phyloP scores from a whole-genome alignment of 2,113 vertebrate genomes.

The Cheilinus undulatus region DNA sequence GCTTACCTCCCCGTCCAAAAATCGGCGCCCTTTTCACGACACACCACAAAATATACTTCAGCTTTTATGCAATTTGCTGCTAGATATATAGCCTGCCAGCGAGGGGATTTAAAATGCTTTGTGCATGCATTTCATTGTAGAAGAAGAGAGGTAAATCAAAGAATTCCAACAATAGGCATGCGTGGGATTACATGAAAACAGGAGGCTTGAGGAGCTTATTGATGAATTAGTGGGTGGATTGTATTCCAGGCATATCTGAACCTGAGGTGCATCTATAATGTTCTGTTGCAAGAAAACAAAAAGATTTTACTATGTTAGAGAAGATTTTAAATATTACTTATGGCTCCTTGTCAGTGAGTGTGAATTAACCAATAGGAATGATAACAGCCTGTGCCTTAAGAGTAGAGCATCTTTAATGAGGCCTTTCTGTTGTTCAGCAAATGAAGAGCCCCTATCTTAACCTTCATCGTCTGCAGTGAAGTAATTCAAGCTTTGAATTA shows the following conservation, averaged over 20 bases:
- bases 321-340: no score
- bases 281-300: conserved; percentile 30
- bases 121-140: conserved; percentile 35
- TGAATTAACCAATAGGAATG: background rate
- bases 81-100: background rate
- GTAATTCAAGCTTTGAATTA: conserved; percentile 46
- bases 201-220: conserved; percentile 48
- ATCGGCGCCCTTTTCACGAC: conserved; percentile 4
- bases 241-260: conserved; percentile 39
- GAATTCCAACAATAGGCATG: conserved; percentile 34
- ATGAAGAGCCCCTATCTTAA: conserved; percentile 23
- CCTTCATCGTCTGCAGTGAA: conserved; percentile 21
- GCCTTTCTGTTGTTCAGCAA: conserved; percentile 29
- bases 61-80: background rate
- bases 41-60: background rate
- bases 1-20: conserved; percentile 21
- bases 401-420: background rate
- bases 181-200: conserved; percentile 53
- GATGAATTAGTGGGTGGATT: conserved; percentile 67
- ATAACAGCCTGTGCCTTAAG: background rate
- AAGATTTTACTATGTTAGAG: background rate
- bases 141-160: conserved; percentile 49
- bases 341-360: background rate
- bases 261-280: conserved; percentile 24
- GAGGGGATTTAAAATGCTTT: conserved; percentile 4